phyloP scores from a whole-genome alignment of 2,797 vertebrate genomes.

The Lemur catta region DNA sequence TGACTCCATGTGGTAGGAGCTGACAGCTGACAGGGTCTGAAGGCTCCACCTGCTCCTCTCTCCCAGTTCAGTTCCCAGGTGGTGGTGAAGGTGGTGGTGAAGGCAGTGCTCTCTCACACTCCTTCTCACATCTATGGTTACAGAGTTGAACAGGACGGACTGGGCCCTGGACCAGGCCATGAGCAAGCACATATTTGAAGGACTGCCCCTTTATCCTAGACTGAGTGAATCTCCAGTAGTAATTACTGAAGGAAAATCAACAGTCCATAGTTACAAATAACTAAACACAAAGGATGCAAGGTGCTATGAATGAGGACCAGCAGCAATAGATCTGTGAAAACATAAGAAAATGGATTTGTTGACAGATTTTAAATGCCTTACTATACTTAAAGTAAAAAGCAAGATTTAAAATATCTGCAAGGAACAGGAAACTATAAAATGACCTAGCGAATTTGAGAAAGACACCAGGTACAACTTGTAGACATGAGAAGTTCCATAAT shows the following conservation, averaged over 20 bases:
- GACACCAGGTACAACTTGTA: not conserved
- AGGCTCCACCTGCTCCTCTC: too few species aligned
- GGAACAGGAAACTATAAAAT: not conserved
- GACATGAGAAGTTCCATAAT: not conserved
- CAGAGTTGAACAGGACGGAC: not conserved
- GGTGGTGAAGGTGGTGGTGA: too few species aligned
- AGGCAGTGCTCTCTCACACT: too few species aligned
- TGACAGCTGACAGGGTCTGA: too few species aligned
- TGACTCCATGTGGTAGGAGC: too few species aligned
- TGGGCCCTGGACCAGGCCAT: not conserved
- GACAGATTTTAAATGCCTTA: not conserved
- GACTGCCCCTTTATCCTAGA: not conserved
- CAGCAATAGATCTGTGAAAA: not conserved
- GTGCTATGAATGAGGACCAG: not conserved
- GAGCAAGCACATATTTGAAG: conserved; percentile 16
- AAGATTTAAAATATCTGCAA: not conserved
- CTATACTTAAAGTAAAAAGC: not conserved
- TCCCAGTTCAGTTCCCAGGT: too few species aligned
- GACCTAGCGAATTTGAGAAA: not conserved
- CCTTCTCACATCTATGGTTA: too few species aligned
- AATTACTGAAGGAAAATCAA: not conserved
- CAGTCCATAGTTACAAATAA: not conserved
- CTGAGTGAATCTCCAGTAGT: not conserved
- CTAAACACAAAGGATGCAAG: not conserved
- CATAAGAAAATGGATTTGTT: not conserved